These are phyloP conservation scores for Nesogale talazaci DNA, from an alignment of 2,113 vertebrate genomes.

Conservation along the genomic window DNA sequence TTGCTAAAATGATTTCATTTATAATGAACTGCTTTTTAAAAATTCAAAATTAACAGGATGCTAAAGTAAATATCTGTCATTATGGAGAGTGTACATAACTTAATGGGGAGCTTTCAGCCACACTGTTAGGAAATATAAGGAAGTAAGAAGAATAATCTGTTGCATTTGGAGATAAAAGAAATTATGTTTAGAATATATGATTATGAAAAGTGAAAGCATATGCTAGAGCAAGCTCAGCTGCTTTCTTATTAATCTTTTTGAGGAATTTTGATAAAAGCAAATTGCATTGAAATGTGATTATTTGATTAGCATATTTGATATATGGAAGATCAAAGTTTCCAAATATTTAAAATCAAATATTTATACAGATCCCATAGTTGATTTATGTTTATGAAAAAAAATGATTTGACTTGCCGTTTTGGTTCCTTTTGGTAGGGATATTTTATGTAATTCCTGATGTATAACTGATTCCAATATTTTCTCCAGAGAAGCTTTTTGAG, in stretches of 20 bases:
- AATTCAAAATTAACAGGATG: slow-evolving; percentile 34
- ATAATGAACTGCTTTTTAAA: slow-evolving; percentile 53
- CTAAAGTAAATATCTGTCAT: slow-evolving; percentile 13
- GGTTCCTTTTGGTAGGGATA: slow-evolving; percentile 46
- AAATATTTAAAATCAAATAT: slow-evolving; percentile 63
- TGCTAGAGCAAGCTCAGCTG: background rate
- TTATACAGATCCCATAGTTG: slow-evolving; percentile 28
- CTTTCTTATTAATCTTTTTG: slow-evolving; percentile 18
- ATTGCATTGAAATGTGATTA: slow-evolving; percentile 29
- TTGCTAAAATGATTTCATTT: slow-evolving; percentile 12
- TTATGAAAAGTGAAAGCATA: slow-evolving; percentile 36
- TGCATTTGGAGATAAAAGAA: slow-evolving; percentile 30
- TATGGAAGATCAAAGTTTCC: slow-evolving; percentile 8
- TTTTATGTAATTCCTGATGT: background rate
- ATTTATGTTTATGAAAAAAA: slow-evolving; percentile 55
- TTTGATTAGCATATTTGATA: slow-evolving; percentile 42
- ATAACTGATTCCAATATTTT: slow-evolving; percentile 23
- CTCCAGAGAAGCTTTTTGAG: background rate
- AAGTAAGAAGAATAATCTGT: background rate
- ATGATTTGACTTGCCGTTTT: background rate
- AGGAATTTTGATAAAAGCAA: slow-evolving; percentile 49
- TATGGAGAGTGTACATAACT: background rate
- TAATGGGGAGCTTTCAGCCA: slow-evolving; percentile 7
- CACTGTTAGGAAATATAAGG: slow-evolving; percentile 26
- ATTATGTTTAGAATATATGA: background rate